Evolutionary conservation across 2,888 invertebrate species (phyloP), one percentile per base, ranked within the genome.

Genomic region (Pseudeuparius sepicola): DNA sequence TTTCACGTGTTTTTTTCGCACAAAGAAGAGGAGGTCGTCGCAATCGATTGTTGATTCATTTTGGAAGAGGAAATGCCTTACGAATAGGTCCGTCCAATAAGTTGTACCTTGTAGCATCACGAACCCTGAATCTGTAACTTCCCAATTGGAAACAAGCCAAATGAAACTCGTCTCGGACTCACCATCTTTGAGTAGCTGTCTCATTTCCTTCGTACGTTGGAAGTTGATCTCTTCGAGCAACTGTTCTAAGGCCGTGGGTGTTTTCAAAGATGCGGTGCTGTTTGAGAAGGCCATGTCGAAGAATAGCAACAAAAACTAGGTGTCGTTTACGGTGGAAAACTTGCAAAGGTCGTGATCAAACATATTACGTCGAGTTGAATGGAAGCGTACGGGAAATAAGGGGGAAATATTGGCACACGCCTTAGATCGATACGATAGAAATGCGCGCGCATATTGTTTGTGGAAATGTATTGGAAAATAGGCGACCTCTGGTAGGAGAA

Each of bases 11-110:
- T 86, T 80, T 60, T 88, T 88, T 40, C 92, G 71, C n/a, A 96
- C 90, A 63, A 94, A 94, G 66, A 96, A 96, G 44, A 96, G 65
- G 52, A 96, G 71, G 65, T 94, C 94, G 66, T 96, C 94, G 50
- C 87, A 82, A 63, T 90, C 89, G 51, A 88, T 89, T 43, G 84
- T 80, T 43, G 79, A 78, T 59, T 87, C 88, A 45, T 83, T 79
- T 68, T 87, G 87, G 59, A 90, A 90, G 33, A 93, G 69, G 63
- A 94, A 94, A 67, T 93, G 89, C 9, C 89, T 74, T 45, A 90
- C 88, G 65, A 94, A 94, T 48, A 94, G 70, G 63, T 90, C 89
- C 33, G 90, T 93, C 93, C 94, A 94, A 58, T 93, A 93, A 3
- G 88, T 88, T 39, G 87, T 88, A 23, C 89, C 88, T 65, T 89